phyloP scores from a whole-genome alignment of 2,888 invertebrate genomes.

The Aspidiotus destructor region DNA sequence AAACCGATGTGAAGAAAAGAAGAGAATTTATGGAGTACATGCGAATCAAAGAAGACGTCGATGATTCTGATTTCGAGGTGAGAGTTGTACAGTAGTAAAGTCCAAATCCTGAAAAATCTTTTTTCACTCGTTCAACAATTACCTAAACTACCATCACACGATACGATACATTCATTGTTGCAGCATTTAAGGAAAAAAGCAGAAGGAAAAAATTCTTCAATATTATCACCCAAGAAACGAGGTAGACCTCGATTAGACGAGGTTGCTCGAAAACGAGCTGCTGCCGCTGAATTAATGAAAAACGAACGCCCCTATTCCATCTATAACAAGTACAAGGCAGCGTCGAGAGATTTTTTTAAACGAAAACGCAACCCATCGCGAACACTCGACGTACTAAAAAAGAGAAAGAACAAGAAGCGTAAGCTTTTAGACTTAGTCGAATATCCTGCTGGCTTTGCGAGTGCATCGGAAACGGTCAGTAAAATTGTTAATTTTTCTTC shows the following conservation, averaged over 20 bases:
- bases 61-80: not conserved
- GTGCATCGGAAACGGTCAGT: no score
- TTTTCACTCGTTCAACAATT: no score
- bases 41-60: not conserved
- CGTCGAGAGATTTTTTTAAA: not conserved
- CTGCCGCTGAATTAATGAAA: not conserved
- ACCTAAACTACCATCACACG: no score
- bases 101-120: no score
- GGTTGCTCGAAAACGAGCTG: not conserved
- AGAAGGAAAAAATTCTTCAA: no score
- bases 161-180: no score
- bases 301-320: not conserved
- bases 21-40: conserved; percentile 2
- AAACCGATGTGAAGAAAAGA: not conserved
- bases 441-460: no score
- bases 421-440: no score
- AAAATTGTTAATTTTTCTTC: no score
- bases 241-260: not conserved
- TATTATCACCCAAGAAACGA: not conserved
- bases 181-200: no score
- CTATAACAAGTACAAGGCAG: not conserved
- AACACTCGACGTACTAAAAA: not conserved
- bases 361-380: not conserved
- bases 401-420: not conserved
- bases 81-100: no score